phyloP scores from a whole-genome alignment of 1,140 invertebrate genomes.

The Lepeophtheirus salmonis region DNA sequence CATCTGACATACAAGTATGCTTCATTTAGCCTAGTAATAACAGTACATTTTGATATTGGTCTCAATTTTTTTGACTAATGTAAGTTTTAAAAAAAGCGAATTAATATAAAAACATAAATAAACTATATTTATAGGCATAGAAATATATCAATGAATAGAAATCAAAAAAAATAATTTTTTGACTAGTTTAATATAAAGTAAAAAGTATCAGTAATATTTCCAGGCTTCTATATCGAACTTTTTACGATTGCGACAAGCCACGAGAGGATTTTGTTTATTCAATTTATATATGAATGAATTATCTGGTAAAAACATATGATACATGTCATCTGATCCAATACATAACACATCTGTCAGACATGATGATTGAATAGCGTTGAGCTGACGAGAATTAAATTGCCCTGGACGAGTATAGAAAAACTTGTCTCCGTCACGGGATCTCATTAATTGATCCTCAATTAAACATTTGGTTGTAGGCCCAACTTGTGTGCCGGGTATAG shows the following conservation, averaged over 20 bases:
- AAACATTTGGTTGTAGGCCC: slow-evolving; percentile 13
- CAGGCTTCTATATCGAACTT: background rate
- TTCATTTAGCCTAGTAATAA: no score
- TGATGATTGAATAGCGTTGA: slow-evolving; percentile 34
- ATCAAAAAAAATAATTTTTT: background rate
- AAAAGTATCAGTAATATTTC: background rate
- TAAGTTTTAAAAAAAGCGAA: no score
- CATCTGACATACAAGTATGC: no score
- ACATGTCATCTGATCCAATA: slow-evolving; percentile 34
- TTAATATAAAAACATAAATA: no score
- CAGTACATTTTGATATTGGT: no score
- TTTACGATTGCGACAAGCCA: background rate
- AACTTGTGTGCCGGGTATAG: background rate
- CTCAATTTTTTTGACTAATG: no score
- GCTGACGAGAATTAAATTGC: slow-evolving; percentile 32
- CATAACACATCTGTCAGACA: slow-evolving; percentile 36
- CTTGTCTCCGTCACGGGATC: slow-evolving; percentile 68
- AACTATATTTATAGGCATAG: no score
- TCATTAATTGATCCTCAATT: slow-evolving; percentile 54
- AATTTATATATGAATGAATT: background rate
- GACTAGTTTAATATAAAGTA: background rate
- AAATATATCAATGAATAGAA: no score
- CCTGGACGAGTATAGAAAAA: slow-evolving; percentile 90
- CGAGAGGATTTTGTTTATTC: slow-evolving; percentile 3
- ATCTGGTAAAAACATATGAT: slow-evolving; percentile 31